phyloP scores from a whole-genome alignment of 2,888 invertebrate species.

The Eurytoma adleriae region DNA sequence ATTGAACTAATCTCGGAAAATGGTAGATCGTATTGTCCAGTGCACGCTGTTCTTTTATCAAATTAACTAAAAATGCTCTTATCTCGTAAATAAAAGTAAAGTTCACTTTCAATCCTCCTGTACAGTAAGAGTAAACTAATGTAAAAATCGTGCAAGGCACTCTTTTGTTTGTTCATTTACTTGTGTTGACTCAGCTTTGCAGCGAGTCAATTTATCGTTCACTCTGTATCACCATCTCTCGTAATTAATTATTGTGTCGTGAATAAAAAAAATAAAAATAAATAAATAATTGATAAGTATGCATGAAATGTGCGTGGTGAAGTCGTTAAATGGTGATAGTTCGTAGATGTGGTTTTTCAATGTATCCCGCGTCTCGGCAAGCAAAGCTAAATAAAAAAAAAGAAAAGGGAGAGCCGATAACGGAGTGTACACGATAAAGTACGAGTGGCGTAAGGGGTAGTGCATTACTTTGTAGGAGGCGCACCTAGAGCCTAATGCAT shows the following conservation, averaged over 20 bases:
- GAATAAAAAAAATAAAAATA: not conserved
- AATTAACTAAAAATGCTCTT: constrained; percentile 9
- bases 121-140: not conserved
- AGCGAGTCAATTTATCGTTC: constrained; percentile 22
- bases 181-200: constrained; percentile 31
- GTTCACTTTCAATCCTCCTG: not conserved
- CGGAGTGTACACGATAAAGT: not conserved
- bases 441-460: not conserved
- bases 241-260: constrained; percentile 48
- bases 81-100: constrained; percentile 28
- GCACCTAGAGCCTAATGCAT: constrained; percentile 28
- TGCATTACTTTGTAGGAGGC: constrained; percentile 5
- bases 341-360: constrained; percentile 34
- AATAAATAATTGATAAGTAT: constrained; percentile 18
- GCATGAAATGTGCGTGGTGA: constrained; percentile 47
- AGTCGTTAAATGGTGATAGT: constrained; percentile 31
- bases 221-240: constrained; percentile 11
- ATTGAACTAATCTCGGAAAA: constrained; percentile 28
- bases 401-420: constrained; percentile 5
- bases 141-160: constrained; percentile 22
- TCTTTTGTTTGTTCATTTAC: constrained; percentile 23
- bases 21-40: constrained; percentile 56
- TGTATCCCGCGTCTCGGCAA: constrained; percentile 27
- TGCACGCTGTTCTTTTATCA: constrained; percentile 49
- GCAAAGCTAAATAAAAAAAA: not conserved